phyloP scores from a whole-genome alignment of 2,888 invertebrate species.

The Norana najaformis region DNA sequence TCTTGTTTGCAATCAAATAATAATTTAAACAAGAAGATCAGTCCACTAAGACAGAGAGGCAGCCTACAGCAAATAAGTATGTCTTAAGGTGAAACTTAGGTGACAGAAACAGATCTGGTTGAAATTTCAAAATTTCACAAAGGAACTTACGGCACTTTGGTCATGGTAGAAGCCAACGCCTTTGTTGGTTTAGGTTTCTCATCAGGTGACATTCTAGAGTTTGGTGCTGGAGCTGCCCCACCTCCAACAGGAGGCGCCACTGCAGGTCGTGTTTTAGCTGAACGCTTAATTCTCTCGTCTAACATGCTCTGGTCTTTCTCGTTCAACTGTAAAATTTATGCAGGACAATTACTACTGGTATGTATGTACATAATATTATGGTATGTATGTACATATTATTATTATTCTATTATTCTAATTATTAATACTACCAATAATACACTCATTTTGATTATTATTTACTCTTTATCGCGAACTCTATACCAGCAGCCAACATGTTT shows the following conservation, averaged over 20 bases:
- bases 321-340: constrained; percentile 70
- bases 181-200: constrained; percentile 33
- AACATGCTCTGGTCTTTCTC: constrained; percentile 92
- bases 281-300: constrained; percentile 93
- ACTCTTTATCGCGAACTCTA: too few relatives aligned
- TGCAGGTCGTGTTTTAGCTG: constrained; percentile 62
- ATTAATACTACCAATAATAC: too few relatives aligned
- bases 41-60: too few relatives aligned
- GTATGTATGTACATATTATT: too few relatives aligned
- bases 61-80: too few relatives aligned
- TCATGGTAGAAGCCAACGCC: not conserved
- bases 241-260: not conserved
- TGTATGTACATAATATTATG: too few relatives aligned
- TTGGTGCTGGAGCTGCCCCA: not conserved
- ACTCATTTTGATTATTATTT: too few relatives aligned
- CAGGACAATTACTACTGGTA: too few relatives aligned
- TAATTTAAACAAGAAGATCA: too few relatives aligned
- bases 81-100: not conserved
- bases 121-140: not conserved
- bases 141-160: not conserved
- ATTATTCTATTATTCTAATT: too few relatives aligned
- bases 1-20: too few relatives aligned
- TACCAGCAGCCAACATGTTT: too few relatives aligned
- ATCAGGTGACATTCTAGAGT: constrained; percentile 33
- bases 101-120: not conserved